Evolutionary conservation across 2,113 vertebrate species (phyloP).

Genomic region (Neolamprologus falcicula): DNA sequence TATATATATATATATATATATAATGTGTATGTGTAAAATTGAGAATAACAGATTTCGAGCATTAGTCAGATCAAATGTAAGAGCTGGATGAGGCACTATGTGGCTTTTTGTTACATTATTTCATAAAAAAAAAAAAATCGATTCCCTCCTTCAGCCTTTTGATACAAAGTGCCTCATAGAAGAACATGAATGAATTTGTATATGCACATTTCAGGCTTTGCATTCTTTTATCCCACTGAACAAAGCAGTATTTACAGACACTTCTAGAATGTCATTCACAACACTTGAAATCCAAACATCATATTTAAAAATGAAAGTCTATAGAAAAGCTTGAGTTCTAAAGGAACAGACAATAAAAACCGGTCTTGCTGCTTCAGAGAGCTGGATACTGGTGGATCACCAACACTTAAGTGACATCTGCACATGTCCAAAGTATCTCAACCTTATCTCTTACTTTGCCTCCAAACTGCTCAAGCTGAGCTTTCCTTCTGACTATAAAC

Average conservation of each 20-base stretch:
- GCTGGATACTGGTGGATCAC: neutral
- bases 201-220: neutral
- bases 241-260: neutral
- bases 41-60: neutral
- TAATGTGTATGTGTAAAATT: neutral
- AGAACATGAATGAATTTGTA: neutral
- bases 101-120: neutral
- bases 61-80: neutral
- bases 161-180: neutral
- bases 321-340: neutral
- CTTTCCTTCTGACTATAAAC: neutral
- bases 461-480: neutral
- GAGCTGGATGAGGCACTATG: neutral
- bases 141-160: neutral
- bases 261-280: neutral
- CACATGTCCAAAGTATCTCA: neutral
- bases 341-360: neutral
- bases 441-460: neutral
- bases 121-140: neutral
- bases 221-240: neutral
- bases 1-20: too few species aligned
- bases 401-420: neutral
- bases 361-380: neutral
- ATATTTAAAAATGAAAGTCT: neutral
- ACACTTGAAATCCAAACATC: neutral